These are phyloP conservation scores for Eulithis prunata DNA, from an alignment of 2,888 invertebrate genomes.

Conservation along the genomic window DNA sequence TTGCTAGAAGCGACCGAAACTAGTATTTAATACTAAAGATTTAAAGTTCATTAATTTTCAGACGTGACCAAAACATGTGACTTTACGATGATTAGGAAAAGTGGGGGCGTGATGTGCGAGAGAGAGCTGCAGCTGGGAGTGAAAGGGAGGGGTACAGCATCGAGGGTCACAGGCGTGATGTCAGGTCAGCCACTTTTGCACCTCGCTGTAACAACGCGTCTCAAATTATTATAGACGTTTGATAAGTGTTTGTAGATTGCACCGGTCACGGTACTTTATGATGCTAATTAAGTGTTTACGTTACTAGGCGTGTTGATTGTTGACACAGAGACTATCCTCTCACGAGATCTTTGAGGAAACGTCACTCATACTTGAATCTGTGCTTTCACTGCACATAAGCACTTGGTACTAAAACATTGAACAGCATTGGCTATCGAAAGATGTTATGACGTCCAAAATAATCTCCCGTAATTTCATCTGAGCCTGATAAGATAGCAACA, in stretches of 20 bases:
- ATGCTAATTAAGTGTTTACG: conserved; percentile 82
- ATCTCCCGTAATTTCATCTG: conserved; percentile 59
- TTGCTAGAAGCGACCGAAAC: conserved; percentile 64
- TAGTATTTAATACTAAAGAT: conserved; percentile 73
- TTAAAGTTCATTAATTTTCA: conserved; percentile 81
- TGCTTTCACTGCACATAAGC: conserved; percentile 55
- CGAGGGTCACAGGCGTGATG: conserved; percentile 85
- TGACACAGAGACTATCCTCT: conserved; percentile 56
- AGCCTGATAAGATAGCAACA: conserved; percentile 62
- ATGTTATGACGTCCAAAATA: conserved; percentile 46
- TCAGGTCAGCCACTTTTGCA: conserved; percentile 85
- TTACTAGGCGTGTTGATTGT: conserved; percentile 60
- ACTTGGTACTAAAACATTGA: conserved; percentile 32
- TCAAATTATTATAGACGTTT: conserved; percentile 85
- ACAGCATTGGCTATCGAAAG: conserved; percentile 39
- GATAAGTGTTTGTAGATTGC: conserved; percentile 83
- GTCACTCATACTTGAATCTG: conserved; percentile 55
- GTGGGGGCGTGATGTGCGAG: conserved; percentile 82
- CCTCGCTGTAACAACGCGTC: conserved; percentile 85
- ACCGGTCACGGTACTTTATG: conserved; percentile 80
- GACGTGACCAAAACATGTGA: conserved; percentile 76
- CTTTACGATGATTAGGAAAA: conserved; percentile 81
- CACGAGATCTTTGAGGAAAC: conserved; percentile 52
- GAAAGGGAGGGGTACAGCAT: conserved; percentile 62
- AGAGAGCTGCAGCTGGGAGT: conserved; percentile 59